phyloP scores from a whole-genome alignment of 2,113 vertebrate genomes.

The Butastur rufipennis region DNA sequence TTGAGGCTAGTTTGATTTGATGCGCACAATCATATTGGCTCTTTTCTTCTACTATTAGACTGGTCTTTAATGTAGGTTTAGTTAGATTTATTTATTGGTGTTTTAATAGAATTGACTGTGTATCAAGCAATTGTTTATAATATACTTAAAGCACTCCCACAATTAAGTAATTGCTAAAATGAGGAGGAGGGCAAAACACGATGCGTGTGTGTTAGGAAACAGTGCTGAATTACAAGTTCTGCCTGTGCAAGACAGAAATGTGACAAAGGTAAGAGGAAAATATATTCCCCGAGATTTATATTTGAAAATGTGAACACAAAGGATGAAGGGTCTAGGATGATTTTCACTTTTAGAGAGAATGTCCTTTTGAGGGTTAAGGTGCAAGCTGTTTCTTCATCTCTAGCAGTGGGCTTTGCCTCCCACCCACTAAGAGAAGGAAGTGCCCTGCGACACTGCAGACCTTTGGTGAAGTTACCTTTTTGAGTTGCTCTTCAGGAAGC shows the following conservation, averaged over 20 bases:
- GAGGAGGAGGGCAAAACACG: not conserved
- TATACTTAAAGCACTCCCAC: not conserved
- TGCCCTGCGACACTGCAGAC: constrained; percentile 24
- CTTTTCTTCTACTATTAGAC: not conserved
- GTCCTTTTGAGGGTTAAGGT: constrained; percentile 50
- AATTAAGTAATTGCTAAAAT: not conserved
- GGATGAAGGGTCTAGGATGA: constrained; percentile 27
- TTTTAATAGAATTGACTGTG: not conserved
- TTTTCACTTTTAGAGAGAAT: constrained; percentile 26
- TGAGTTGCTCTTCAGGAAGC: constrained; percentile 52
- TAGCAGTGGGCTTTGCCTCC: constrained; percentile 57
- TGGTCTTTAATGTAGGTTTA: not conserved
- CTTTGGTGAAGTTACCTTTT: constrained; percentile 52
- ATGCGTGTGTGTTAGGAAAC: not conserved
- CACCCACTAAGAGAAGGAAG: constrained; percentile 63
- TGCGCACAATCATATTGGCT: not conserved
- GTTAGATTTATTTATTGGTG: not conserved
- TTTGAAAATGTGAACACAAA: constrained; percentile 49
- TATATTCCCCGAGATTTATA: not conserved
- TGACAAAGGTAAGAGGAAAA: not conserved
- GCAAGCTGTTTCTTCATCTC: constrained; percentile 37
- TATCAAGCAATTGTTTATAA: not conserved
- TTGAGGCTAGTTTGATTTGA: not conserved
- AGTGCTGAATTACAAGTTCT: not conserved
- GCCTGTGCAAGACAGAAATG: not conserved